phyloP scores from a whole-genome alignment of 2,888 invertebrate genomes.

The Caenorhabditis plicata region DNA sequence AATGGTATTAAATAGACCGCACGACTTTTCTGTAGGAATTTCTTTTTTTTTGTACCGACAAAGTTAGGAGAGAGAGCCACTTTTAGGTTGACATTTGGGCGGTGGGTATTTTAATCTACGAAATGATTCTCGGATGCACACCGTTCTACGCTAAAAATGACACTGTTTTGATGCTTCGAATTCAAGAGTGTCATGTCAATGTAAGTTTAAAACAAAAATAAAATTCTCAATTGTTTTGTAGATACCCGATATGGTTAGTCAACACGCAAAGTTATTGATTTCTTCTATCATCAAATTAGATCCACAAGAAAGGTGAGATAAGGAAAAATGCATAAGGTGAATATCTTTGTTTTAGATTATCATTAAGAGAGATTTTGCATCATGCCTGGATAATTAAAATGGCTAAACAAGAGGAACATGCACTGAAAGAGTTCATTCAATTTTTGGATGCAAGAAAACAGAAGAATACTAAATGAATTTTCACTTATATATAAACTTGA shows the following conservation, averaged over 20 bases:
- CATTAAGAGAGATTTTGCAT: constrained; percentile 26
- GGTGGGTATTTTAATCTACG: constrained; percentile 88
- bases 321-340: not conserved
- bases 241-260: constrained; percentile 28
- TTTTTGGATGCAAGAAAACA: no score
- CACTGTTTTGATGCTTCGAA: constrained; percentile 68
- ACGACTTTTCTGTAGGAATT: constrained; percentile 33
- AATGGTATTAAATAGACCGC: constrained; percentile 78
- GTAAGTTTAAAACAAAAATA: constrained; percentile 48
- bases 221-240: no score
- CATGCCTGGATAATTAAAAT: constrained; percentile 34
- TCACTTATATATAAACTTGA: no score
- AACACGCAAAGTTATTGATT: constrained; percentile 24
- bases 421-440: constrained; percentile 1
- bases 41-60: no score
- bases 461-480: no score
- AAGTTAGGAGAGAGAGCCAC: no score
- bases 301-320: constrained; percentile 13
- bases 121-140: constrained; percentile 85
- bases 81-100: constrained; percentile 94
- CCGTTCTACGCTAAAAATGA: constrained; percentile 77
- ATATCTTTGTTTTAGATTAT: constrained; percentile 7
- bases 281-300: constrained; percentile 34
- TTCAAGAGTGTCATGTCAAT: constrained; percentile 67
- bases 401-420: constrained; percentile 5